Conservation (phyloP, 2,113 vertebrate species). For the Caretta caretta region DNA sequence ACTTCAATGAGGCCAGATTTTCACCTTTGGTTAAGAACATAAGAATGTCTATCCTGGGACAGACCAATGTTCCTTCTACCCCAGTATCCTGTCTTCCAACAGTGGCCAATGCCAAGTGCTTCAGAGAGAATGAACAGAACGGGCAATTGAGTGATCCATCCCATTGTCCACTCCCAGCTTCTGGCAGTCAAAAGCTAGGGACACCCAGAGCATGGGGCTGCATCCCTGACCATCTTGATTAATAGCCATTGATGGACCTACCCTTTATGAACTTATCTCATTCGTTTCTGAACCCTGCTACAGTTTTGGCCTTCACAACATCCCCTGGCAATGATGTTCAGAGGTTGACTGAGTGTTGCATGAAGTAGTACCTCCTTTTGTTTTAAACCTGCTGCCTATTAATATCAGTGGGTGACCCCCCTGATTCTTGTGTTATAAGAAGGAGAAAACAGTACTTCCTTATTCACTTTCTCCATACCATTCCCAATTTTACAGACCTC, state of each 20-base stretch:
- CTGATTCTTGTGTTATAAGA: no score
- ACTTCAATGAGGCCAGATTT: not conserved
- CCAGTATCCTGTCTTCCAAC: not conserved
- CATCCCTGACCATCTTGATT: no score
- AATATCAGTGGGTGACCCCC: no score
- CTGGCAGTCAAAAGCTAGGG: not conserved
- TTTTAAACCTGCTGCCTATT: no score
- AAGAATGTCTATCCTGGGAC: not conserved
- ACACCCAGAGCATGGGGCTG: not conserved
- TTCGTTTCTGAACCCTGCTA: no score
- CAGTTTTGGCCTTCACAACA: not conserved
- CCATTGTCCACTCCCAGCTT: not conserved
- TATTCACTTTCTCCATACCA: no score
- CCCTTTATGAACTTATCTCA: not conserved
- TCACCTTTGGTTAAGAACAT: not conserved
- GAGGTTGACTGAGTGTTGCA: no score
- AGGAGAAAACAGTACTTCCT: no score
- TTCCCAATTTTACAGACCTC: no score
- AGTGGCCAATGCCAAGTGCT: not conserved
- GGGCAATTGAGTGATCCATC: no score
- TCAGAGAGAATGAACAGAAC: not conserved
- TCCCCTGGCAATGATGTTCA: no score
- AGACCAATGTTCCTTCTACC: not conserved
- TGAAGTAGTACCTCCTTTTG: no score
- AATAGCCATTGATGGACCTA: not conserved